Evolutionary conservation across 2,113 vertebrate genomes (phyloP), one percentile per base, ranked within the genome.

Genomic region (Peucedramus taeniatus): DNA sequence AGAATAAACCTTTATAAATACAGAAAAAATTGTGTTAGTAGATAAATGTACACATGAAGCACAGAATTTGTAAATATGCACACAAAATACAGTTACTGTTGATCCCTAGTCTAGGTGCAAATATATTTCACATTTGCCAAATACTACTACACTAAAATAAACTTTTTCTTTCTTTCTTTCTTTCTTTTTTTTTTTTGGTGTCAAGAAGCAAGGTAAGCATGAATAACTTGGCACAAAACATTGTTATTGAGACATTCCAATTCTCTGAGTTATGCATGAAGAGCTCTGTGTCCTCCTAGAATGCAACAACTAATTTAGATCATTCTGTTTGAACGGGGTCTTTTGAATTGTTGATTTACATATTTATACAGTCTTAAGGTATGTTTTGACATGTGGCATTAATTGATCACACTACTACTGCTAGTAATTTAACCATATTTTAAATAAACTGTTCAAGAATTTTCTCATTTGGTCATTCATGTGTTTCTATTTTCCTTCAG

Each of bases 361-460:
- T 33, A 40, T 76, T 79, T 85, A n/a, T 60, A 18, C 13, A 51
- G 6, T 56, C 47, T 50, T 69, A 56, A 87, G 20, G 31, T 66
- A 54, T 87, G 60, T 93, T 95, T 92, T 74, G 51, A 85, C 50
- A 94, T 47, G 66, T 76, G 42, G 11, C 28, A 65, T 60, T 83
- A 86, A 74, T 24, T 57, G 24, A 90, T 87, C 51, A 63, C 0
- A 0, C 18, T 42, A 24, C 7, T 74, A 39, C 26, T 49, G 11
- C 30, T 83, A 68, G 69, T 22, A 83, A 69, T 56, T 20, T 13
- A 57, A 64, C 10, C 5, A 40, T 51, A 89, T 63, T 60, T 17
- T 26, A 96, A 90, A 77, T 31, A 69, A 92, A 69, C 28, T 28
- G 1, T 85, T 72, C 37, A 61, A 57, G 24, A 60, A 14, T 83